Conservation (phyloP, 2,888 invertebrate species). For the Diplolepis rosae region DNA sequence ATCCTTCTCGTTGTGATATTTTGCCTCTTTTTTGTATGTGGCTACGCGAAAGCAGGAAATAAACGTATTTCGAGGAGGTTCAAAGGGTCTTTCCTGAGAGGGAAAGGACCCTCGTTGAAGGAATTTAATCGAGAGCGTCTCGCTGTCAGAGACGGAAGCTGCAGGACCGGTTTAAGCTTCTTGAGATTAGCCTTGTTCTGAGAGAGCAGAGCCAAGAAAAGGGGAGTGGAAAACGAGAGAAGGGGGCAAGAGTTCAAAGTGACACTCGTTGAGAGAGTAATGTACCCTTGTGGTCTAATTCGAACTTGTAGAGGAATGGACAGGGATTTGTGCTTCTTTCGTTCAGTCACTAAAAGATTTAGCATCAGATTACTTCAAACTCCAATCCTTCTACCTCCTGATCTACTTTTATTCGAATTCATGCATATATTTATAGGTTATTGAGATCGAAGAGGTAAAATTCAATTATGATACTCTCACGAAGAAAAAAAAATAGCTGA, state of each 20-base stretch:
- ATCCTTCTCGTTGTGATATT: neutral
- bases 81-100: constrained; percentile 21
- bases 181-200: constrained; percentile 31
- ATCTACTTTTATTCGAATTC: neutral
- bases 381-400: neutral
- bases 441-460: neutral
- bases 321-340: constrained; percentile 29
- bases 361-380: neutral
- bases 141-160: neutral
- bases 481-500: too few relatives aligned
- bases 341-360: constrained; percentile 14
- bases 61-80: constrained; percentile 31
- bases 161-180: constrained; percentile 26
- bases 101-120: constrained; percentile 28
- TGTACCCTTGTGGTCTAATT: constrained; percentile 30
- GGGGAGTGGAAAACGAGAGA: neutral
- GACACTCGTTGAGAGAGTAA: constrained; percentile 18
- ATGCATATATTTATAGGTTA: neutral
- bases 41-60: constrained; percentile 7
- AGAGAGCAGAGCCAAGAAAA: neutral
- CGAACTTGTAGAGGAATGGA: constrained; percentile 6
- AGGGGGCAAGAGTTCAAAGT: constrained; percentile 4
- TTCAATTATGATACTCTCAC: too few relatives aligned
- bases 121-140: constrained; percentile 32
- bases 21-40: neutral